Conservation (phyloP, 2,888 invertebrate species). For the Lasioglossum oenotherae region DNA sequence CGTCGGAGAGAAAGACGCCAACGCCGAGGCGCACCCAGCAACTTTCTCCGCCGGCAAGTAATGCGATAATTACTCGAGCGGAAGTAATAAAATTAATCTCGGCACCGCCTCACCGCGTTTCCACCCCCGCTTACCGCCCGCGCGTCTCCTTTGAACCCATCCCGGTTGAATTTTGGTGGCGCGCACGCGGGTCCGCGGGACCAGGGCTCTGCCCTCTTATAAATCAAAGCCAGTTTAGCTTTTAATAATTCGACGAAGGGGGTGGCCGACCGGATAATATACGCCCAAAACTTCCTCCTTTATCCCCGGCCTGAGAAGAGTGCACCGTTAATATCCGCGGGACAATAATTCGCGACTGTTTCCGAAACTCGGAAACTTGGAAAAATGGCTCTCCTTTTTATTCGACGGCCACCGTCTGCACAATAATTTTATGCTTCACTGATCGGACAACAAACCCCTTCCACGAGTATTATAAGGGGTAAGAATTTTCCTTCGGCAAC, state of each 20-base stretch:
- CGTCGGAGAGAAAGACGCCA: slow-evolving; percentile 36
- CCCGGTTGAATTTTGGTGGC: slow-evolving; percentile 61
- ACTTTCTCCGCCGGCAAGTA: slow-evolving; percentile 78
- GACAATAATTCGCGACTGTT: slow-evolving; percentile 57
- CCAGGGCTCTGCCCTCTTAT: slow-evolving; percentile 79
- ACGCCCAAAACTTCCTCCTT: slow-evolving; percentile 76
- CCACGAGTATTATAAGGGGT: not conserved
- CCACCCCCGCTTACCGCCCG: slow-evolving; percentile 43
- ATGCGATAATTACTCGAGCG: slow-evolving; percentile 83
- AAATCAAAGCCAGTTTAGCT: slow-evolving; percentile 84
- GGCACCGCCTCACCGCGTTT: slow-evolving; percentile 68
- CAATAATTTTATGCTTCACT: not conserved
- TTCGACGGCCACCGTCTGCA: not conserved
- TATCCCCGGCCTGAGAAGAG: slow-evolving; percentile 51
- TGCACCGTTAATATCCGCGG: slow-evolving; percentile 53
- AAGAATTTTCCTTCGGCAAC: not conserved
- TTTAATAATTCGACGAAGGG: slow-evolving; percentile 80
- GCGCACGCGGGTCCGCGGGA: slow-evolving; percentile 29
- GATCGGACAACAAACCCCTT: not conserved
- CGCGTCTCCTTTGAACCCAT: slow-evolving; percentile 56
- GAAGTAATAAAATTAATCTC: slow-evolving; percentile 84
- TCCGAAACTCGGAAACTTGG: not conserved
- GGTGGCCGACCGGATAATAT: slow-evolving; percentile 75
- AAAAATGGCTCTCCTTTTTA: not conserved
- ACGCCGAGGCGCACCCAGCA: slow-evolving; percentile 56